Evolutionary conservation across 2,113 vertebrate species (phyloP).

Genomic region (Polypterus senegalus): DNA sequence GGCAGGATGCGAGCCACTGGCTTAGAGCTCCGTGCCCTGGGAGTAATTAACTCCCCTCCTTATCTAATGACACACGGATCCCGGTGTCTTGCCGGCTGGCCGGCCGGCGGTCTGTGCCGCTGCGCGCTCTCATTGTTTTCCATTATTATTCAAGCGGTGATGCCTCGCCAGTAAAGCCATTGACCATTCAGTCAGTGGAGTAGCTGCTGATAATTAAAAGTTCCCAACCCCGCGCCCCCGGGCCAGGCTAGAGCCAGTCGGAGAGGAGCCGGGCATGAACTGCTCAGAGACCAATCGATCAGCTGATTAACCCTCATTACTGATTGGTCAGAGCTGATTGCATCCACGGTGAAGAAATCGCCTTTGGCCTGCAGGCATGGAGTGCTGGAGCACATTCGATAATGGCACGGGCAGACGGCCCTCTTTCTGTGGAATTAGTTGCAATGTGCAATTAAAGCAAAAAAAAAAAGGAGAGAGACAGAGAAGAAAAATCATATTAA

Average conservation of each 20-base stretch:
- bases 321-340: conserved; percentile 77
- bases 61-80: conserved; percentile 45
- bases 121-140: conserved; percentile 55
- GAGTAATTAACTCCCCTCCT: conserved; percentile 53
- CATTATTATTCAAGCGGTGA: conserved; percentile 71
- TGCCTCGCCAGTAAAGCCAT: conserved; percentile 65
- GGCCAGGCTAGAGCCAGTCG: conserved; percentile 60
- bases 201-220: conserved; percentile 80
- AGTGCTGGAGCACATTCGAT: conserved; percentile 44
- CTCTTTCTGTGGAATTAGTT: conserved; percentile 26
- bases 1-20: too few species aligned
- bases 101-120: conserved; percentile 8
- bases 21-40: too few species aligned
- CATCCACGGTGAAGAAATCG: conserved; percentile 65
- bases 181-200: conserved; percentile 70
- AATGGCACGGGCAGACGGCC: conserved; percentile 26
- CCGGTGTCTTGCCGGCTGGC: conserved; percentile 29
- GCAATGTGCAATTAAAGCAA: conserved; percentile 15
- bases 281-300: conserved; percentile 59
- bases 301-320: conserved; percentile 79
- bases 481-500: conserved; percentile 11
- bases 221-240: conserved; percentile 75
- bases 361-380: conserved; percentile 47
- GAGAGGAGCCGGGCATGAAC: conserved; percentile 47
- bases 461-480: background rate